Evolutionary conservation across 2,113 vertebrate species (phyloP).

Genomic region (Mustela lutreola): DNA sequence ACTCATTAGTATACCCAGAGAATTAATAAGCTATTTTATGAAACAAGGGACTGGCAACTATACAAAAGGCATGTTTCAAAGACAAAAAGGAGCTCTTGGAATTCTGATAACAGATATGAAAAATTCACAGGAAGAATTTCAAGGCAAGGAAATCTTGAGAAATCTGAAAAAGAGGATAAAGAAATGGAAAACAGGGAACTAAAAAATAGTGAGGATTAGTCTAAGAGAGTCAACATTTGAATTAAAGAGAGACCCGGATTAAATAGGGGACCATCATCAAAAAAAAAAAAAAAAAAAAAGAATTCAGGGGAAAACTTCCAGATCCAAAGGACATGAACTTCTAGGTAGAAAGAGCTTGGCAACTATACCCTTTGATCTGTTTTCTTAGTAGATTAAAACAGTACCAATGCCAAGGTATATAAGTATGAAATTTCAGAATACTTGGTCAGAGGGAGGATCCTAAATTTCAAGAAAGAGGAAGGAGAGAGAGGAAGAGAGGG

Average conservation of each 20-base stretch:
- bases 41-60: not conserved
- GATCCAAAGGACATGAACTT: not conserved
- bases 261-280: not conserved
- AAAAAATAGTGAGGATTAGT: not conserved
- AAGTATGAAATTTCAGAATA: constrained; percentile 40
- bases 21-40: not conserved
- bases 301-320: constrained; percentile 1
- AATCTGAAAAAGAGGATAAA: constrained; percentile 18
- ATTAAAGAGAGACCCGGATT: not conserved
- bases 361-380: not conserved
- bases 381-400: constrained; percentile 18
- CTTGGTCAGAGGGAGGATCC: not conserved
- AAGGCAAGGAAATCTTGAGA: not conserved
- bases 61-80: not conserved
- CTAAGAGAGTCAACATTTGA: not conserved
- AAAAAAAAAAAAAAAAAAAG: constrained; percentile 42
- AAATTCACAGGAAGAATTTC: constrained; percentile 4
- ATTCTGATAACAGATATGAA: not conserved
- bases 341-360: not conserved
- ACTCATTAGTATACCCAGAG: not conserved
- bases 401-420: not conserved
- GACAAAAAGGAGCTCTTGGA: not conserved
- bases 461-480: not conserved
- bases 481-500: fast-evolving
- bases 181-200: not conserved